A percentile compares a stretch with the other conserved stretches of the same genome.
Evolutionary conservation across 2,113 vertebrate genomes (phyloP).

Genomic region (Lontra canadensis): DNA sequence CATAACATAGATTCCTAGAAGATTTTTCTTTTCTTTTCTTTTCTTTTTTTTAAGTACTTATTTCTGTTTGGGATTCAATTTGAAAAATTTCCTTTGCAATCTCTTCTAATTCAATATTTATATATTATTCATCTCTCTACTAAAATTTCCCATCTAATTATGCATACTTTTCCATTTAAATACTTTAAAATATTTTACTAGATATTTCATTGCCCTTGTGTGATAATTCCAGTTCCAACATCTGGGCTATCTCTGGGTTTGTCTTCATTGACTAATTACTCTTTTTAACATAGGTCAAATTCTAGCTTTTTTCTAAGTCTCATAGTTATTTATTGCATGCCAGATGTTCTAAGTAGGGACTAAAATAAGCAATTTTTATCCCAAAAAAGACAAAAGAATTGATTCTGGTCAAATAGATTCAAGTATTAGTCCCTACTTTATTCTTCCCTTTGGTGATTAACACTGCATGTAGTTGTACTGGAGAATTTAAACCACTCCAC

Average conservation of each 20-base stretch:
- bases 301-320: neutral
- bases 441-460: neutral
- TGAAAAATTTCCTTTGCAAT: neutral
- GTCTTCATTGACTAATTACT: neutral
- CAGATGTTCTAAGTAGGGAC: neutral
- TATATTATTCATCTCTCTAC: neutral
- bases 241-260: neutral
- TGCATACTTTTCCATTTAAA: neutral
- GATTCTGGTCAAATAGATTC: neutral
- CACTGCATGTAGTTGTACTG: accelerated
- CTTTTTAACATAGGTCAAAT: neutral
- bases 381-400: neutral
- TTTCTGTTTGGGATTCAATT: neutral
- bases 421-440: neutral
- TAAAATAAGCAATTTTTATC: neutral
- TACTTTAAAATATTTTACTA: neutral
- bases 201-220: neutral
- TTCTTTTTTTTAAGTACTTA: no score
- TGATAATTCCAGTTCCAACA: neutral
- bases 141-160: neutral
- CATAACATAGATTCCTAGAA: neutral
- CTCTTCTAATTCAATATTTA: neutral
- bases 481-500: neutral
- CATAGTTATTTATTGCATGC: neutral
- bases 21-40: neutral